Evolutionary conservation across 1,140 invertebrate genomes (phyloP), one percentile per base, ranked within the genome.

Genomic region (Papilio xuthus): DNA sequence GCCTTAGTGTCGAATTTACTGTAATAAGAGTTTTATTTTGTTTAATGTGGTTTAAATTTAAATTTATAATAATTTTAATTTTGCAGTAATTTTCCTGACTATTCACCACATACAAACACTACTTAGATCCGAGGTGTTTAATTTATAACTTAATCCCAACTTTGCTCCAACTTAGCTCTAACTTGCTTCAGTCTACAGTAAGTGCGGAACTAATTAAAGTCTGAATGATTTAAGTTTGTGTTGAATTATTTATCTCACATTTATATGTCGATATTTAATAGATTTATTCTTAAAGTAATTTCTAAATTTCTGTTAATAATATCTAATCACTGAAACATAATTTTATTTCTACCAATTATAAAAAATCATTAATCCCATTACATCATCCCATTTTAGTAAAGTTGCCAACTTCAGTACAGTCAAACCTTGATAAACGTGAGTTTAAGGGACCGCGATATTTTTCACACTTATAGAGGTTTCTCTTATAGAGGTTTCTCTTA

Each of bases 111-210:
- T 50, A 50, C 47, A 18, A 50, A 50, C 13, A 50, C 47, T 50
- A 4, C 15, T 50, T 50, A 8, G 9, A 10, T 56, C 6, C 23
- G 18, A 56, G n/a, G 18, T 56, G 53, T 56, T 56, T 56, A 20
- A 56, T 56, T 56, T 56, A 56, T 56, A 56, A 56, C 53, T 56
- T 56, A 23, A 56, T 6, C 53, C 8, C 53, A 56, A 56, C 53
- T 56, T 56, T 56, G 7, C n/a, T 20, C 8, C 23, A 56, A 56
- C 53, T 56, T 56, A 56, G 1, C n/a, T 23, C 53, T 56, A 56
- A 56, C 53, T 56, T 10, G 20, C 2, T 20, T 2, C 6, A 18
- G 47, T 50, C 13, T 50, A 9, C 53, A 20, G 18, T 56, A 56
- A 56, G 4, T 20, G 18, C 20, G 53, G 7, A 56, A 56, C 53